Conservation (phyloP, 2,113 vertebrate species). For the Cyprinodon variegatus region DNA sequence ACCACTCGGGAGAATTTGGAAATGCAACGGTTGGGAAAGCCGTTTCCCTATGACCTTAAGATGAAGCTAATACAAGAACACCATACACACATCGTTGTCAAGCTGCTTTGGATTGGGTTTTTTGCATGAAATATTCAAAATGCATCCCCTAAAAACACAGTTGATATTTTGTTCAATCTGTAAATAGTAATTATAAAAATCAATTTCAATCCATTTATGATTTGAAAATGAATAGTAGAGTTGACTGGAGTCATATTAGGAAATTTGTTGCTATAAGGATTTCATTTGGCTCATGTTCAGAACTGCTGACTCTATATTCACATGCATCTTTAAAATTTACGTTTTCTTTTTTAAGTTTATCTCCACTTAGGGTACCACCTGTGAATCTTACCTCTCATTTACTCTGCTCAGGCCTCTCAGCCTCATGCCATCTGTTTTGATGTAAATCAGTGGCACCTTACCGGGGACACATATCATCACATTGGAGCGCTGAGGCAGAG, state of each 20-base stretch:
- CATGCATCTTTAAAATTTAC: slow-evolving; percentile 40
- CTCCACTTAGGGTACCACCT: slow-evolving; percentile 9
- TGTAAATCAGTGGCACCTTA: slow-evolving; percentile 38
- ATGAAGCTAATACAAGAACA: no score
- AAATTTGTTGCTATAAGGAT: neutral
- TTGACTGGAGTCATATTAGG: neutral
- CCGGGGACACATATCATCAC: slow-evolving; percentile 26
- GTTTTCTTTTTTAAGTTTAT: slow-evolving; percentile 21
- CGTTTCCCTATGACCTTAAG: no score
- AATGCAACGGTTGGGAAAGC: no score
- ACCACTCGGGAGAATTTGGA: no score
- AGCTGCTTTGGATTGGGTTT: neutral
- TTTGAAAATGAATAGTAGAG: neutral
- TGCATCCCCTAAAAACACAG: neutral
- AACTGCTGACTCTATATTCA: slow-evolving; percentile 40
- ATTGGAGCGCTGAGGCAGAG: neutral
- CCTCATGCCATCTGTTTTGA: slow-evolving; percentile 21
- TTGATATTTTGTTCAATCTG: neutral
- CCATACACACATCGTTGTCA: neutral
- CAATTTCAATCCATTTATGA: neutral
- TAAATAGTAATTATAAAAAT: neutral
- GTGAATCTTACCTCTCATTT: slow-evolving; percentile 42
- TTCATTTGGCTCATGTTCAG: slow-evolving; percentile 1
- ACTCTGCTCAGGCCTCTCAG: slow-evolving; percentile 32
- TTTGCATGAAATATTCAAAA: neutral